Evolutionary conservation across 2,888 invertebrate genomes (phyloP).

Genomic region (Nesidiocoris tenuis): DNA sequence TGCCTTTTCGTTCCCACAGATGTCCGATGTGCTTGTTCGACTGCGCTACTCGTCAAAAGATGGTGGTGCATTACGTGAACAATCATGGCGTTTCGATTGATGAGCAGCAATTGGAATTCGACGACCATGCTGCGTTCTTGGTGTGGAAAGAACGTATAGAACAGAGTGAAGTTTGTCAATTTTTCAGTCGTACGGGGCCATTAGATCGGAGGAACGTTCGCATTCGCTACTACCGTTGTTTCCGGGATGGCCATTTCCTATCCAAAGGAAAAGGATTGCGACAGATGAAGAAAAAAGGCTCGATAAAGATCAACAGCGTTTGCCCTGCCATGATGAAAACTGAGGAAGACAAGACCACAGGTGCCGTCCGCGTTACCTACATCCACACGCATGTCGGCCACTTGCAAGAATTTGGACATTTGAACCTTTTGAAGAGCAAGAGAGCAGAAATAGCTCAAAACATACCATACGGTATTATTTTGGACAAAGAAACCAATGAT

Average conservation of each 20-base stretch:
- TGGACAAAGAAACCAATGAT: no score
- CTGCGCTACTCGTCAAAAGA: no score
- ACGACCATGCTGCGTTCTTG: not conserved
- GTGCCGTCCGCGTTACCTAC: no score
- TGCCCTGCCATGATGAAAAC: not conserved
- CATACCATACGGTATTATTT: no score
- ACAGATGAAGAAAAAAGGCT: not conserved
- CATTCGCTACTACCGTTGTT: slow-evolving; percentile 8
- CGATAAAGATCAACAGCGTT: slow-evolving; percentile 4
- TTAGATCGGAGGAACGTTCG: not conserved
- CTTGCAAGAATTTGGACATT: no score
- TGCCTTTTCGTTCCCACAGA: no score
- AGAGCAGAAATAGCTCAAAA: no score
- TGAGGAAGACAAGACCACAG: not conserved
- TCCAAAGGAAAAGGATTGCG: not conserved
- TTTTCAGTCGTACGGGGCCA: not conserved
- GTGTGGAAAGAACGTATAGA: slow-evolving; percentile 8
- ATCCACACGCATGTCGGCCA: no score
- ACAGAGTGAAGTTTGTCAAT: not conserved
- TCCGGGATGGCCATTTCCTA: slow-evolving; percentile 9
- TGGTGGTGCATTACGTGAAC: no score
- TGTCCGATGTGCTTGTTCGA: not conserved
- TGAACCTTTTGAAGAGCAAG: no score
- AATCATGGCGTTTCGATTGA: no score
- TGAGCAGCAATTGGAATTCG: not conserved